Evolutionary conservation across 1,140 invertebrate genomes (phyloP).

Genomic region (Pseudomyrmex flavicornis): DNA sequence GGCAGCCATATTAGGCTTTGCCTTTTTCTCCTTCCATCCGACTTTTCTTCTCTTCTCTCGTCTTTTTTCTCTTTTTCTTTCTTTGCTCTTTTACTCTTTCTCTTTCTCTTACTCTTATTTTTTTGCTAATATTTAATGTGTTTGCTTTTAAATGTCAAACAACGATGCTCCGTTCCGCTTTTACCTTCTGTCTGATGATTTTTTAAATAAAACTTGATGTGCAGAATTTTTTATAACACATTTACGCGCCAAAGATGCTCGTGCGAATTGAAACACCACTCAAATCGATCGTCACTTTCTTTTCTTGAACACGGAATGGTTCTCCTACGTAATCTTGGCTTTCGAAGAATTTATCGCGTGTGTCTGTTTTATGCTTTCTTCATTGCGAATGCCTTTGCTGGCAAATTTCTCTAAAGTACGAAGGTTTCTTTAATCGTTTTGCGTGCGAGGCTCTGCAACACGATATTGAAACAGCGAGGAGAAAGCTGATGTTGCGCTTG

Average conservation of each 20-base stretch:
- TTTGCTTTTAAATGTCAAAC: not conserved
- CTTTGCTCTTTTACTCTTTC: conserved; percentile 23
- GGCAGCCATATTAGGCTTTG: conserved; percentile 82
- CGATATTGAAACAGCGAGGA: not conserved
- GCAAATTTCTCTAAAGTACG: conserved; percentile 6
- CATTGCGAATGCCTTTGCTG: conserved; percentile 16
- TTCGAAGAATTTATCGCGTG: conserved; percentile 26
- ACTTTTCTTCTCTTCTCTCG: conserved; percentile 4
- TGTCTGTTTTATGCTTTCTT: conserved; percentile 52
- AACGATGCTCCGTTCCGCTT: not conserved
- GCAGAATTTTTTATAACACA: not conserved
- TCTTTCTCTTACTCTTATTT: not conserved
- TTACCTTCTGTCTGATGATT: not conserved
- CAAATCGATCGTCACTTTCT: conserved; percentile 7
- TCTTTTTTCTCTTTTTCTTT: conserved; percentile 30
- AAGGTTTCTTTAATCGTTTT: conserved; percentile 19
- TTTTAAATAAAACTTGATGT: not conserved
- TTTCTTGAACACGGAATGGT: not conserved
- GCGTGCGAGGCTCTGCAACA: not conserved
- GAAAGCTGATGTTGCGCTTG: not conserved
- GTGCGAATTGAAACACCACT: not conserved
- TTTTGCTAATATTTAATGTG: not conserved
- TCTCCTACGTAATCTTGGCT: not conserved
- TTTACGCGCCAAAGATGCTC: not conserved
- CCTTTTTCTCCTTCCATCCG: conserved; percentile 43